Base-by-base conservation (phyloP, 1,140 invertebrate genomes). In the Kradibia gibbosae region DNA sequence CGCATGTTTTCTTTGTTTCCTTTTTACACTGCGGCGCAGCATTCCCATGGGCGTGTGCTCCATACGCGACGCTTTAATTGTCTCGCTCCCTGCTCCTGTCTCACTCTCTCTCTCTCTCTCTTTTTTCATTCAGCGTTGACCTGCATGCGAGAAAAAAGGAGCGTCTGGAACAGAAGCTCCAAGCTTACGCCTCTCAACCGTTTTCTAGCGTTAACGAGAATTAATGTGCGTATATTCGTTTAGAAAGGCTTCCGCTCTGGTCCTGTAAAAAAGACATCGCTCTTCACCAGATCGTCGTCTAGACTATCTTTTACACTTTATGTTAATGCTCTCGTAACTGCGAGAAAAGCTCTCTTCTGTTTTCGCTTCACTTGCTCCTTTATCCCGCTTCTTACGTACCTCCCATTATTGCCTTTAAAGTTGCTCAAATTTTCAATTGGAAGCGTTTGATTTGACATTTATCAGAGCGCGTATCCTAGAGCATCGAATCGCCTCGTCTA, bases 161-260 rank as follows among this genome's bases (percentile, higher is more conserved):
- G 25, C 5, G 53, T 28, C 28, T 67, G 48, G 22, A n/a, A 34
- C 45, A 53, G 57, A 48, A 50, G 76, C 28, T 13, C 3, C 67
- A 3, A 50, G 70, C 25, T 39, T 31, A 11, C 53, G 78, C 53
- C 39, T 80, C 55, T 65, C 28, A 50, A 53, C 78, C 53, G 53
- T 72, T 80, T 74, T 80, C 71, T 57, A 73, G 55, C 48, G 53
- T 80, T 80, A 80, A 80, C 70, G 71, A 80, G 78, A 80, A 80
- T 80, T 80, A 80, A 80, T 72, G 78, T 70, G 70, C 31, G 78
- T 57, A 73, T 55, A 73, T 55, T 73, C 48, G 25, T 22, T 31
- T 1, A 53, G 71, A 73, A 55, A 45, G 10, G 34, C 34, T 57
- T 34, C 62, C n/a, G 50, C 22, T n/a, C n/a, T 13, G 15, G 48